A percentile compares a stretch with the other conserved stretches of the same genome.
Evolutionary conservation across 2,113 vertebrate genomes (phyloP).

Genomic region (Festucalex cinctus): DNA sequence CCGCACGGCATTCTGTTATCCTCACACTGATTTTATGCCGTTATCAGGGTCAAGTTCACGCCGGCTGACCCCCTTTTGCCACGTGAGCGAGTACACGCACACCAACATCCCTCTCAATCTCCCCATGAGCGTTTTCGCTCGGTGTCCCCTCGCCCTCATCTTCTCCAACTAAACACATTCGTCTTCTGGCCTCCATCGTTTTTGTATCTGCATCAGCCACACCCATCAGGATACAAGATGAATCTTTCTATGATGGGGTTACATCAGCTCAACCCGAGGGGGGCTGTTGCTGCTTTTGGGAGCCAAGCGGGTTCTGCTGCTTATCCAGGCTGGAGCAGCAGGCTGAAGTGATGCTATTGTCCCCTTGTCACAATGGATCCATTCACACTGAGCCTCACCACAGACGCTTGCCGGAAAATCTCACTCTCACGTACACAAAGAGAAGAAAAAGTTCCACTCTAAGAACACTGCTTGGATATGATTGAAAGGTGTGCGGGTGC

Average conservation of each 20-base stretch:
- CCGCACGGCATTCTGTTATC: slow-evolving; percentile 8
- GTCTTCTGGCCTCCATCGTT: background rate
- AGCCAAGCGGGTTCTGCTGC: slow-evolving; percentile 18
- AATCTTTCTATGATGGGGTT: background rate
- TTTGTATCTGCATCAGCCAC: slow-evolving; percentile 4
- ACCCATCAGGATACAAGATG: slow-evolving; percentile 4
- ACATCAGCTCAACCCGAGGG: slow-evolving; percentile 2
- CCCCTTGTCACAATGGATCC: slow-evolving; percentile 64
- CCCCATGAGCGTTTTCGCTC: slow-evolving; percentile 49
- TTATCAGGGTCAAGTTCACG: slow-evolving; percentile 64
- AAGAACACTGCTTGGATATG: slow-evolving; percentile 1
- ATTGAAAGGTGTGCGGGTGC: background rate
- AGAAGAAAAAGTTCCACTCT: slow-evolving; percentile 17
- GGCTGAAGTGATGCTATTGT: slow-evolving; percentile 66
- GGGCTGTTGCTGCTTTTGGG: slow-evolving; percentile 11
- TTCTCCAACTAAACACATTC: background rate
- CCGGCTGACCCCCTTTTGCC: slow-evolving; percentile 56
- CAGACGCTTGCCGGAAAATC: slow-evolving; percentile 62
- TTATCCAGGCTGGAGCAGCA: slow-evolving; percentile 43
- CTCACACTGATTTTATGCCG: slow-evolving; percentile 29
- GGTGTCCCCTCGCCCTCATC: background rate
- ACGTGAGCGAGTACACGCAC: slow-evolving; percentile 32
- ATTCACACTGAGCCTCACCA: slow-evolving; percentile 61
- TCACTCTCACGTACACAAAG: slow-evolving; percentile 30
- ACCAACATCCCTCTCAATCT: slow-evolving; percentile 57